Evolutionary conservation across 2,888 invertebrate species (phyloP), one percentile per base, ranked within the genome.

Genomic region (Scotopteryx bipunctaria): DNA sequence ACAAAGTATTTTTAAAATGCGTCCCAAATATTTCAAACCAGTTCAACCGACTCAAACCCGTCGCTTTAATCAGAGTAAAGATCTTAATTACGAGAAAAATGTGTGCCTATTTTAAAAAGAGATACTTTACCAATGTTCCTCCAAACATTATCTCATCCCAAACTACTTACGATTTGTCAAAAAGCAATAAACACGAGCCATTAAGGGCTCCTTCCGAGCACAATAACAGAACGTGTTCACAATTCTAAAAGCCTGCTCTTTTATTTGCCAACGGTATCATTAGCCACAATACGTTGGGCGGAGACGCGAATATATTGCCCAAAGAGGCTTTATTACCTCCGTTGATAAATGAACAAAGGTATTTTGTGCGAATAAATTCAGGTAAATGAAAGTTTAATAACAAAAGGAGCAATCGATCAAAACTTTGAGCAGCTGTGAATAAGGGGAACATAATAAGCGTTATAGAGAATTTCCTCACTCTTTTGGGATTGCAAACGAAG

Each of bases 281-380:
- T 81, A 82, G 71, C 73, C 66, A 72, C 73, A 73, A 73, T 73
- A 74, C 71, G 71, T 66, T 67, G 66, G 65, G 67, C 58, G 59
- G 60, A 67, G 77, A 77, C 77, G 65, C 64, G 67, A 71, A 81
- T 77, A 76, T 82, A 83, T 77, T 62, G 67, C 66, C 61, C 65
- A 62, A 67, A 61, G 66, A 66, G 62, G 73, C 76, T 76, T 82
- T 83, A 83, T 82, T 84, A 78, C 78, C 66, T 64, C 61, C 62
- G 47, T 71, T 81, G 83, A 83, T 79, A 79, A 79, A 83, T 82
- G 75, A 71, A 73, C 70, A 73, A 74, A 68, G 69, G 69, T 66
- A 54, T 48, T 43, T 33, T 32, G 31, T 31, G 29, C 38, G 19
- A 44, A 53, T 21, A 43, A 35, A 56, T 37, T 45, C 41, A 52